Conservation (phyloP, 2,797 vertebrate species). For the Mallotus villosus region DNA sequence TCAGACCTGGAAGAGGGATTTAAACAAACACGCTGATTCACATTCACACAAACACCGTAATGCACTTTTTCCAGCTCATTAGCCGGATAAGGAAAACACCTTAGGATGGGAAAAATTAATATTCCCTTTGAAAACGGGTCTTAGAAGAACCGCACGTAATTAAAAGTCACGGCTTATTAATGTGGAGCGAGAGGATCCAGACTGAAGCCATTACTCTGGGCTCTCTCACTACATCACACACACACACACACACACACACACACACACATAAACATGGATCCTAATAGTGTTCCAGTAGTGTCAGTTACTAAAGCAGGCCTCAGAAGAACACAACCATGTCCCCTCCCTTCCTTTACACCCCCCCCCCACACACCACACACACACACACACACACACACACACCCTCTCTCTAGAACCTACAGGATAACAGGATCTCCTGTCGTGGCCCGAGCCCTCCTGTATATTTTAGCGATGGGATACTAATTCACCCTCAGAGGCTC, state of each 20-base stretch:
- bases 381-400: not conserved
- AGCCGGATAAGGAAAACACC: constrained; percentile 46
- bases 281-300: constrained; percentile 14
- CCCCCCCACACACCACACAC: constrained; percentile 16
- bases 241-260: not conserved
- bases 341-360: not conserved
- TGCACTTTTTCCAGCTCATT: constrained; percentile 43
- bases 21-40: constrained; percentile 52
- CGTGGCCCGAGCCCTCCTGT: constrained; percentile 67
- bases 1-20: constrained; percentile 37
- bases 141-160: constrained; percentile 36
- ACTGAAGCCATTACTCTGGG: constrained; percentile 33
- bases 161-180: constrained; percentile 47
- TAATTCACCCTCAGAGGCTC: constrained; percentile 71
- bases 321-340: constrained; percentile 13
- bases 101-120: constrained; percentile 41
- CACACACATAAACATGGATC: not conserved
- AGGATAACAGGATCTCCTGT: constrained; percentile 64
- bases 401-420: constrained; percentile 58
- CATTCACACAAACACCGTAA: constrained; percentile 43
- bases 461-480: constrained; percentile 73
- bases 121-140: constrained; percentile 42
- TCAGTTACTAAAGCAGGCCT: constrained; percentile 14
- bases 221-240: constrained; percentile 5
- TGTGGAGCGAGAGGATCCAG: constrained; percentile 25